Evolutionary conservation across 2,797 vertebrate species (phyloP).

Genomic region (Uromys caudimaculatus): DNA sequence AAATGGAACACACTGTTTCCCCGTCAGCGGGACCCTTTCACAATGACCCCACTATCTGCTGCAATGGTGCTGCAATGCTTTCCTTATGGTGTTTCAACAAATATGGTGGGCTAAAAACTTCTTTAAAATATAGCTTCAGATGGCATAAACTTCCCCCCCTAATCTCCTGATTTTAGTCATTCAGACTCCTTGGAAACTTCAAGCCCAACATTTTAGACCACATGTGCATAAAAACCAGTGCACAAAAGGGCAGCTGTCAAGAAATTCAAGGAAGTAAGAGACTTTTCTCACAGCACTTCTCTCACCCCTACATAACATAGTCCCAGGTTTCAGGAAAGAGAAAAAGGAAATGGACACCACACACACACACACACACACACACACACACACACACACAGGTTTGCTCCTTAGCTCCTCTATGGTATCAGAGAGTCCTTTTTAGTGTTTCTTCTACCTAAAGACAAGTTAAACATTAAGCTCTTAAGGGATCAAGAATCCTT

Average conservation of each 20-base stretch:
- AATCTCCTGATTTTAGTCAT: not conserved
- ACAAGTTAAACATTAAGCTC: not conserved
- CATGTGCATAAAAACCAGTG: not conserved
- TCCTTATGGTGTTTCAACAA: not conserved
- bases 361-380: too few relatives aligned
- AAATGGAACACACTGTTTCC: not conserved
- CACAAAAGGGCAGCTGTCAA: not conserved
- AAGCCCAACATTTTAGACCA: slow-evolving; percentile 34
- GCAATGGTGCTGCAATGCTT: not conserved
- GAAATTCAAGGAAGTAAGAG: slow-evolving; percentile 7
- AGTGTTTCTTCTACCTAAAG: not conserved
- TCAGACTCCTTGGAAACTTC: not conserved
- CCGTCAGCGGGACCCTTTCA: not conserved
- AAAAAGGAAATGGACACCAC: not conserved
- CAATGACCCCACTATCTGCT: not conserved
- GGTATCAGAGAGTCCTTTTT: not conserved
- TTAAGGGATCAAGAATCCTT: not conserved
- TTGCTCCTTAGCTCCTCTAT: not conserved
- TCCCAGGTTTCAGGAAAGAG: not conserved
- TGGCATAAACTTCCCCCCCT: not conserved
- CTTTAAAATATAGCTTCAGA: not conserved
- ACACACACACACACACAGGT: too few relatives aligned
- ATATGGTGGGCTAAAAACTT: not conserved
- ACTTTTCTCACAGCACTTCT: not conserved
- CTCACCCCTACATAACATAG: not conserved